phyloP scores from a whole-genome alignment of 2,797 vertebrate species.

The Dallia pectoralis region DNA sequence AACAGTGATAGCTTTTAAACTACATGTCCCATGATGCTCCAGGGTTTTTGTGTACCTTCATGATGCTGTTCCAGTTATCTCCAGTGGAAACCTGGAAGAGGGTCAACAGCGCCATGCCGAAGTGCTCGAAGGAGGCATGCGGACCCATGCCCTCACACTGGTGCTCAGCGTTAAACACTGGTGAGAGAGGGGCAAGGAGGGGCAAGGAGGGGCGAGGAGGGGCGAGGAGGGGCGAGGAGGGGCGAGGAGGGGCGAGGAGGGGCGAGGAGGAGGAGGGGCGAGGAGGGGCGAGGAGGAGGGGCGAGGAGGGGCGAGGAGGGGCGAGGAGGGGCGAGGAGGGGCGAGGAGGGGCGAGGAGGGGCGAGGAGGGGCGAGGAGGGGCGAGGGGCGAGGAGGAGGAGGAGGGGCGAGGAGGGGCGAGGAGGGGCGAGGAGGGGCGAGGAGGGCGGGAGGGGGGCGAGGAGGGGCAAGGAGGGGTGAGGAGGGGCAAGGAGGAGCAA shows the following conservation, averaged over 20 bases:
- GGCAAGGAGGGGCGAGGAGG: background rate
- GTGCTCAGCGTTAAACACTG: slow-evolving; percentile 92
- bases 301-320: background rate
- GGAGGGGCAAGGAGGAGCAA: slow-evolving; percentile 14
- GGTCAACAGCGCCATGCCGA: slow-evolving; percentile 96
- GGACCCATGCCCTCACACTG: slow-evolving; percentile 97
- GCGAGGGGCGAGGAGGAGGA: slow-evolving; percentile 6
- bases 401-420: background rate
- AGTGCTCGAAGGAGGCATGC: slow-evolving; percentile 96
- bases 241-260: background rate
- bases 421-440: background rate
- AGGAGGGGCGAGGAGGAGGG: too few species aligned
- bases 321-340: background rate
- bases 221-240: background rate
- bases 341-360: background rate
- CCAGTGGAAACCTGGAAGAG: slow-evolving; percentile 96
- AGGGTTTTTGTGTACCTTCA: slow-evolving; percentile 81
- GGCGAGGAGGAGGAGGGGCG: too few species aligned
- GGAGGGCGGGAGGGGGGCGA: background rate
- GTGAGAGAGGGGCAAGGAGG: slow-evolving; percentile 9
- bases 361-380: too few species aligned
- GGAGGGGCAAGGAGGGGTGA: too few species aligned
- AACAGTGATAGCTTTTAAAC: background rate
- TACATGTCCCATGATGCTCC: background rate
- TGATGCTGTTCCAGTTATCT: slow-evolving; percentile 98